A percentile compares a stretch with the other conserved stretches of the same genome.
These are phyloP conservation scores for Lordiphosa fenestrarum DNA, from an alignment of 2,888 invertebrate genomes.

Conservation along the genomic window DNA sequence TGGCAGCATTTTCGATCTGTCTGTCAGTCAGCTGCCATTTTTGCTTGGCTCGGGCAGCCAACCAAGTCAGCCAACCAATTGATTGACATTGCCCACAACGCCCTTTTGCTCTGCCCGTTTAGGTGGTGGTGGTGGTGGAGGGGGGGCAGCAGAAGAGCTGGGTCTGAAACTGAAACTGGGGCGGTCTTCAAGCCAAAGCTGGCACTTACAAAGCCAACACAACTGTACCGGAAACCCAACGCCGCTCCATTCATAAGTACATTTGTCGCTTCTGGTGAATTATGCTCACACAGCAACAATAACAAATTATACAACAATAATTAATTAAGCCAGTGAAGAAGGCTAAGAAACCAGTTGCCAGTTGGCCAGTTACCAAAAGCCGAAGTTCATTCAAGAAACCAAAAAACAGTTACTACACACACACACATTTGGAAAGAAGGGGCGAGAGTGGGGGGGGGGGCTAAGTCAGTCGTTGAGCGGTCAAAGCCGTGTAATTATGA, in stretches of 20 bases:
- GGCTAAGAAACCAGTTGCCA: conserved; percentile 36
- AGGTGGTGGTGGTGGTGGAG: not conserved
- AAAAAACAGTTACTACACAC: conserved; percentile 22
- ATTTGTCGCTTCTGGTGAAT: conserved; percentile 35
- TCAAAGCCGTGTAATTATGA: conserved; percentile 73
- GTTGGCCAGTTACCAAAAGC: conserved; percentile 35
- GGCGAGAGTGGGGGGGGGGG: not conserved
- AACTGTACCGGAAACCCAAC: conserved; percentile 38
- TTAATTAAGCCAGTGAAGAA: conserved; percentile 62
- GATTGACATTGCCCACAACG: conserved; percentile 74
- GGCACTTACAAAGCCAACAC: conserved; percentile 6
- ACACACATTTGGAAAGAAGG: not conserved
- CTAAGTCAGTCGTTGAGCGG: conserved; percentile 66
- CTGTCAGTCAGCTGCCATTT: conserved; percentile 75
- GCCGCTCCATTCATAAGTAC: conserved; percentile 16
- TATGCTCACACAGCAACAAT: conserved; percentile 27
- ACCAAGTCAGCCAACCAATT: conserved; percentile 55
- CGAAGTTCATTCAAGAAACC: conserved; percentile 67
- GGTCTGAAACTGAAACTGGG: conserved; percentile 21
- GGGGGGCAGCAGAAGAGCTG: not conserved
- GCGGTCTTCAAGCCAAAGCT: conserved; percentile 19
- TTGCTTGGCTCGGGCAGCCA: conserved; percentile 43
- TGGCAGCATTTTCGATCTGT: conserved; percentile 68
- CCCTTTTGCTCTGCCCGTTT: conserved; percentile 48
- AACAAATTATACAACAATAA: conserved; percentile 73